phyloP scores from a whole-genome alignment of 2,888 invertebrate species.

The Aleiodes alternator region DNA sequence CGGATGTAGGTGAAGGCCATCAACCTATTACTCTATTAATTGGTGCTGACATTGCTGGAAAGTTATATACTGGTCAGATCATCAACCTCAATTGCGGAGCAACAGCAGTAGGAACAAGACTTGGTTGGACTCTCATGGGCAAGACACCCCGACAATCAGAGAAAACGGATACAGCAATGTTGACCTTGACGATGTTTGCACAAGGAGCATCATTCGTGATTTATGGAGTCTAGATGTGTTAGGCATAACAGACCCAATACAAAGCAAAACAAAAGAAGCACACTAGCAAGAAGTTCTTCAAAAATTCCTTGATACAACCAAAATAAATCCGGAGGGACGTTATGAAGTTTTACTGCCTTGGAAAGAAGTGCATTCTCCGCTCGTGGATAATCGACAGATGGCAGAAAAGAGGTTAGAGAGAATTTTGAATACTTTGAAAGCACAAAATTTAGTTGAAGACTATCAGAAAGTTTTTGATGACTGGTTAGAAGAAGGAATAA shows the following conservation, averaged over 20 bases:
- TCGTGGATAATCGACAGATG: conserved; percentile 57
- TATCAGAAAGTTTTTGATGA: conserved; percentile 61
- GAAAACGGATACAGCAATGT: conserved; percentile 40
- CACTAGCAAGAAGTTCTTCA: conserved; percentile 45
- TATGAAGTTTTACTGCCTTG: conserved; percentile 67
- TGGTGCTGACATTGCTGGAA: conserved; percentile 44
- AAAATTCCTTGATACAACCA: conserved; percentile 60
- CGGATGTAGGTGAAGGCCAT: not conserved
- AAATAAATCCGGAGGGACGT: conserved; percentile 53
- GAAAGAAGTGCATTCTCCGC: conserved; percentile 62
- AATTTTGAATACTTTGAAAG: conserved; percentile 55
- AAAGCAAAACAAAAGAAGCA: conserved; percentile 51
- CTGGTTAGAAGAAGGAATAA: conserved; percentile 60
- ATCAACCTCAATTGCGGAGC: conserved; percentile 48
- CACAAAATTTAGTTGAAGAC: conserved; percentile 50
- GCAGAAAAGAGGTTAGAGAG: conserved; percentile 59
- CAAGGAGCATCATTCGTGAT: conserved; percentile 42
- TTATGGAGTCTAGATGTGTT: conserved; percentile 66
- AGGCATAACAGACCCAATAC: conserved; percentile 63
- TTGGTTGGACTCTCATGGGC: conserved; percentile 64
- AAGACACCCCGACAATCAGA: conserved; percentile 43
- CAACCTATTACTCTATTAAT: conserved; percentile 56
- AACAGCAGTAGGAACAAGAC: conserved; percentile 58
- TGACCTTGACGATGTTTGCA: conserved; percentile 50
- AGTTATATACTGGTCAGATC: conserved; percentile 16